Base-by-base conservation (phyloP, 1,140 invertebrate species). In the Battus philenor region DNA sequence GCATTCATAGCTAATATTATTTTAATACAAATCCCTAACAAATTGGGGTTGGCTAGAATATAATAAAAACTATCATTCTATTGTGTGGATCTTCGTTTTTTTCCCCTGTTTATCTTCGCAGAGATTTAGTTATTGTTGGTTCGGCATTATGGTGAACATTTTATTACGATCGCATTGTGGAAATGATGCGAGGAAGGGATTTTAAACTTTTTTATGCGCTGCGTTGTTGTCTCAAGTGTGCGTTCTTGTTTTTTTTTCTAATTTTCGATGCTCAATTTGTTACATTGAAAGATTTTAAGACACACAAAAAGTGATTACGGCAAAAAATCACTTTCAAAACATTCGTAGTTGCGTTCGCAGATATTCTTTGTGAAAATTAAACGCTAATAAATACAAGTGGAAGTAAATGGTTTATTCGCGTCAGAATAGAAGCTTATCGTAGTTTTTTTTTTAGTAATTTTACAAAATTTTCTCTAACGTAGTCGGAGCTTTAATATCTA, bases 181-280 rank as follows among this genome's bases (percentile, higher is more conserved):
- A 33, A 46, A 41, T 46, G 49, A 46, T 38, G 43, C 49, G 46
- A 52, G 44, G 34, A 52, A 17, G 31, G 50, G 47, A 47, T 52
- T 52, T 16, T 34, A 38, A 34, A 32, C 43, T 52, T 44, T 47
- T 52, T 44, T 38, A 13, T 26, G 24, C 36, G 34, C 27, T 44
- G 6, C 34, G 36, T 30, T 52, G 50, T 52, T 52, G 41, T 47
- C 46, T 44, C 50, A 53, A 53, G 50, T 53, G 50, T 47, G 38
- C 33, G 38, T 41, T 41, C 22, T 41, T 41, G 24, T 41, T 41
- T 24, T 39, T 26, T 39, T 24, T 10, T 12, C 4, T 0, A 7
- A 11, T 7, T 22, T 2, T 26, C 12, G 34, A 24, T 39, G 34
- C 34, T 39, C 34, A 12, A 39, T 39, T 39, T 11, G 22, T 20